A percentile compares a stretch with the other conserved stretches of the same genome.
These are phyloP conservation scores for Neoaliturus tenellus DNA, from an alignment of 2,888 invertebrate genomes.

Conservation along the genomic window DNA sequence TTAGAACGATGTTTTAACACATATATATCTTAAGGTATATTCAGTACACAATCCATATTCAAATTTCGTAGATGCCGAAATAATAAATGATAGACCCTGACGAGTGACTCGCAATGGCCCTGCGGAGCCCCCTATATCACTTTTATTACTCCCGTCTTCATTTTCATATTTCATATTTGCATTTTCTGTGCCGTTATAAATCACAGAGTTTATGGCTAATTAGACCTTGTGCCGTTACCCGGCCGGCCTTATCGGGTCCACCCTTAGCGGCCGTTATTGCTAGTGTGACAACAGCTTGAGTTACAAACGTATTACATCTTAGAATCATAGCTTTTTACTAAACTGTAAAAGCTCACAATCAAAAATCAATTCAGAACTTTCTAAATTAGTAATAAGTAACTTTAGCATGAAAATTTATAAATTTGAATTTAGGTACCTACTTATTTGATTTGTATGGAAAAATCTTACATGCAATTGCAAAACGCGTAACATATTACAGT, in stretches of 20 bases:
- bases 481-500: too few species aligned
- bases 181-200: slow-evolving; percentile 76
- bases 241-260: slow-evolving; percentile 62
- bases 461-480: too few species aligned
- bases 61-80: too few species aligned
- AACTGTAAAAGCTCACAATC: background rate
- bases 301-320: background rate
- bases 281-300: slow-evolving; percentile 60
- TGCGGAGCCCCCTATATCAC: slow-evolving; percentile 87
- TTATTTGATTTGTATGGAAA: background rate
- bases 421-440: background rate
- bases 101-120: slow-evolving; percentile 84
- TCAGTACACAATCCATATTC: too few species aligned
- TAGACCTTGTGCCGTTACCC: slow-evolving; percentile 72
- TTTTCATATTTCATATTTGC: slow-evolving; percentile 77
- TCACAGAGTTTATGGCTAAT: slow-evolving; percentile 81
- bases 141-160: slow-evolving; percentile 86
- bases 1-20: too few species aligned
- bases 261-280: slow-evolving; percentile 63
- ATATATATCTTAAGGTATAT: too few species aligned
- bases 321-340: background rate
- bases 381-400: background rate
- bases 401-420: background rate
- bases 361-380: background rate
- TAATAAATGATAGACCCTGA: slow-evolving; percentile 78